Evolutionary conservation across 2,113 vertebrate species (phyloP), one percentile per base, ranked within the genome.

Genomic region (Triplophysa rosa): DNA sequence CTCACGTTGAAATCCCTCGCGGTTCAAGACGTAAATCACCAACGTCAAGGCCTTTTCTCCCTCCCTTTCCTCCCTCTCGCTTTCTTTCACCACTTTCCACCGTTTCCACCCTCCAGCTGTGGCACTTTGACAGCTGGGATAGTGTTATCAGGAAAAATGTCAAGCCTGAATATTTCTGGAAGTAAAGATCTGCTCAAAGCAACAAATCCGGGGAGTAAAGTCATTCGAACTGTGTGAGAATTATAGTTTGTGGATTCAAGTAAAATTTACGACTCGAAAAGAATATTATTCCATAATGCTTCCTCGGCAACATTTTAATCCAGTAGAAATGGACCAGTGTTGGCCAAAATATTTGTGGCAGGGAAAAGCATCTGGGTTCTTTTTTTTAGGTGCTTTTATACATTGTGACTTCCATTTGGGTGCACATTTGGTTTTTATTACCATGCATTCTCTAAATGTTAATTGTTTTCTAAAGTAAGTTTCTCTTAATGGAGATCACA

Each of bases 11-110:
- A 89, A 88, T 92, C 90, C 91, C 89, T 85, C 0, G 69, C 90
- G 88, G 88, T 83, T 72, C 83, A 82, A 83, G 86, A 89, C 89
- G 90, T 92, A 91, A 92, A 92, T 92, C 90, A 91, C 86, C 87
- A 80, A 68, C 33, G 87, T 86, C 91, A 89, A 86, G 79, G 85
- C 81, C 67, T 29, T 61, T 67, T 29, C 0, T 42, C 26, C 23
- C 47, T 21, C 4, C 66, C 56, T 21, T 54, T 29, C 64, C 37
- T 24, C 40, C 62, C 21, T 45, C 54, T 66, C 69, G 58, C 71
- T 42, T 63, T 85, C 76, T 45, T 82, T 87, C 83, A 70, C 33
- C 83, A 82, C 71, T 69, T 80, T 72, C 62, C 70, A 14, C 67
- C 21, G n/a, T 71, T 64, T 73, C 21, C 62, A 26, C 24, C 56